phyloP scores from a whole-genome alignment of 2,888 invertebrate species.

The Leucoma salicis region DNA sequence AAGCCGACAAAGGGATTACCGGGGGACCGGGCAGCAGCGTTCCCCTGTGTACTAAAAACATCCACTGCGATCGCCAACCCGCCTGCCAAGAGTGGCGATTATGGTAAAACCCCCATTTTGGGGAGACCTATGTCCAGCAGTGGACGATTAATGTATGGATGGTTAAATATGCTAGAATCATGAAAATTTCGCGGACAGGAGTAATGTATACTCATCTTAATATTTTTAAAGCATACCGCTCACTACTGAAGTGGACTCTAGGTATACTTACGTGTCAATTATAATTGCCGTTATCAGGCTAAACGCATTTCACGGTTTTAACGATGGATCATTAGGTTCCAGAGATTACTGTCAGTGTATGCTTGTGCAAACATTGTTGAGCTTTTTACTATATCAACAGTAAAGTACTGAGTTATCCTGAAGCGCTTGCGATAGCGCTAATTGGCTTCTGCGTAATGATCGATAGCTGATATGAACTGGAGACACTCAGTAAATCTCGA shows the following conservation, averaged over 20 bases:
- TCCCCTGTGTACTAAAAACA: too few species aligned
- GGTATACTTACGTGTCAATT: constrained; percentile 44
- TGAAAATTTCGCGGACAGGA: too few species aligned
- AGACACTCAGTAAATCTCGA: too few species aligned
- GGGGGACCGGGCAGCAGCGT: too few species aligned
- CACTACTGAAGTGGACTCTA: constrained; percentile 51
- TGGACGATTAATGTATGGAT: too few species aligned
- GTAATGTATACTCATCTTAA: constrained; percentile 29
- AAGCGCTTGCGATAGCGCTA: constrained; percentile 1
- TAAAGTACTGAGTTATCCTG: constrained; percentile 4
- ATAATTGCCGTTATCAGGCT: constrained; percentile 37
- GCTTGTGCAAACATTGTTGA: constrained; percentile 9
- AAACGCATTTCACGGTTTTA: constrained; percentile 41
- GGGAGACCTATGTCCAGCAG: too few species aligned
- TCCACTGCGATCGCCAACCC: too few species aligned
- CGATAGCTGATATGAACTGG: too few species aligned
- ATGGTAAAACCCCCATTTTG: too few species aligned
- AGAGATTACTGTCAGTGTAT: constrained; percentile 31
- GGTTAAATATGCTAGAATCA: too few species aligned
- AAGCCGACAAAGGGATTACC: too few species aligned
- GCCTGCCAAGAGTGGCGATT: too few species aligned
- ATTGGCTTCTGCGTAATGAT: constrained; percentile 5
- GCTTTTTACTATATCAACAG: constrained; percentile 17
- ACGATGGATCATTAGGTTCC: constrained; percentile 33
- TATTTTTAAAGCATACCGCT: constrained; percentile 44